Base-by-base conservation (phyloP, 2,113 vertebrate species). In the Oncorhynchus gorbuscha region DNA sequence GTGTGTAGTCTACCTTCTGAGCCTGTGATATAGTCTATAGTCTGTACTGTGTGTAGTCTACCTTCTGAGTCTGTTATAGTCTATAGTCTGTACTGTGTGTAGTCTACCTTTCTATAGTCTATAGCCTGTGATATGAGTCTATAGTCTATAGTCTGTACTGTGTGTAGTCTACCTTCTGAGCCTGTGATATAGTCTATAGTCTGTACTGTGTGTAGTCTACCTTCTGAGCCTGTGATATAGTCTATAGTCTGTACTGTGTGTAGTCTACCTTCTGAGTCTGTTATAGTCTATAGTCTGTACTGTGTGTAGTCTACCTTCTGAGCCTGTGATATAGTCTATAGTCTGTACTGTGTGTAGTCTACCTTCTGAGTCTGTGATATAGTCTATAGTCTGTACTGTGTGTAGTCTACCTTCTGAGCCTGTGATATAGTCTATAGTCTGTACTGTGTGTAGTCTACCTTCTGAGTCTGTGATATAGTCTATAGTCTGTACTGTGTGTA, bases 251-350 rank as follows among this genome's bases (percentile, higher is more conserved):
- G 30, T 32, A 8, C 28, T 28, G 32, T 20, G 51, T 58, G 51
- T 39, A 12, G 81, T 3, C 30, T 85, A 98, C 97, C 96, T 95
- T 98, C 85, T 96, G 95, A 16, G n/a, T n/a, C n/a, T n/a, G n/a
- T n/a, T 91, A 93, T 82, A 99, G 24, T 24, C 24, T 24, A 24
- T 95, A 94, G 94, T 18, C 13, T 58, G 51, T 58, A 58, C 3
- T 58, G 51, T 74, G 51, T 74, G 35, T 58, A 24, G 58, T 13
- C 28, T 85, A 98, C 97, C 96, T 95, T 98, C 85, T 96, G 95
- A 16, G 98, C 97, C 78, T 95, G 94, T 72, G 24, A 24, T 82
- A 99, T 95, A 94, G 70, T 55, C 22, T 55, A 13, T 39, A 55
- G 35, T 30, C 30, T 30, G 30, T 30, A 30, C 28, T 28, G 39